These are phyloP conservation scores for Gorsachius magnificus DNA, from an alignment of 2,797 vertebrate species.

Conservation along the genomic window DNA sequence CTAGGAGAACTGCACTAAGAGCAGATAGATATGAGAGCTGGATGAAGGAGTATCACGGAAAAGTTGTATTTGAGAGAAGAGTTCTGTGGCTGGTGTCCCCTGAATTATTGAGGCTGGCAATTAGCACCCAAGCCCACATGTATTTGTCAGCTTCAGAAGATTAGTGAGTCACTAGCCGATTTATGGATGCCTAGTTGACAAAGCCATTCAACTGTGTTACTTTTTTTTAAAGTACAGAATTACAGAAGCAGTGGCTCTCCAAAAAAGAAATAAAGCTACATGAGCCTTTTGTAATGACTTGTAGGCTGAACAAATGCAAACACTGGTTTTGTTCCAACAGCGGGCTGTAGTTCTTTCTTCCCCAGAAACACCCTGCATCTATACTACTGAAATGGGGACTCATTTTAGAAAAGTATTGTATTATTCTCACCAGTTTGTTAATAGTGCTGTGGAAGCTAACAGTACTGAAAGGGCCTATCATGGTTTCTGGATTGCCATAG, in stretches of 20 bases:
- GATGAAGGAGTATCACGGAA: not conserved
- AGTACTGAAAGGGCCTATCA: not conserved
- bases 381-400: not conserved
- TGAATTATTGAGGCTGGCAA: not conserved
- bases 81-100: not conserved
- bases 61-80: not conserved
- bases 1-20: not conserved
- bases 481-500: not conserved
- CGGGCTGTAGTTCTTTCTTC: not conserved
- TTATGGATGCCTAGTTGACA: not conserved
- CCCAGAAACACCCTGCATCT: not conserved
- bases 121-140: not conserved
- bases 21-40: not conserved
- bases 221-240: not conserved
- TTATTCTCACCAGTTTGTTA: not conserved
- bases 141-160: not conserved
- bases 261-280: not conserved
- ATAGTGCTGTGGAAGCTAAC: not conserved
- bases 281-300: not conserved
- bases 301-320: not conserved
- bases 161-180: not conserved
- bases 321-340: not conserved
- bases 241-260: not conserved
- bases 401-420: not conserved
- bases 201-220: not conserved